A percentile compares a stretch with the other conserved stretches of the same genome.
Conservation (phyloP, 1,140 invertebrate species). For the Heterodera carotae region DNA sequence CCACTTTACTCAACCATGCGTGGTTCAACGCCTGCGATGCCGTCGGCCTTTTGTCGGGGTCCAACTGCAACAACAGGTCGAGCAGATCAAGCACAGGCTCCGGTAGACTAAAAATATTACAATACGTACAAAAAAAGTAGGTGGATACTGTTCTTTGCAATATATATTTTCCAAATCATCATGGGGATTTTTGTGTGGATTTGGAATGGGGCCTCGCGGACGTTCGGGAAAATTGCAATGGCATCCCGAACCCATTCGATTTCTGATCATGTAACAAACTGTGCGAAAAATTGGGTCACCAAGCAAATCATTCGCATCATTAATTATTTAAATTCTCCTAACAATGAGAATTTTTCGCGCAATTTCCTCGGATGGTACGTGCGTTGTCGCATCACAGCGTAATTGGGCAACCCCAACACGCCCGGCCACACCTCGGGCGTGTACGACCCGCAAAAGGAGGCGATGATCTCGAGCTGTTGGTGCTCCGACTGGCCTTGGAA, state of each 20-base stretch:
- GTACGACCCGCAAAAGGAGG: conserved; percentile 89
- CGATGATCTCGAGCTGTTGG: conserved; percentile 91
- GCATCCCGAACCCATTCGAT: too few relatives aligned
- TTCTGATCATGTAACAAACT: too few relatives aligned
- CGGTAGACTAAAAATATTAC: conserved; percentile 74
- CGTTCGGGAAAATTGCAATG: conserved; percentile 12
- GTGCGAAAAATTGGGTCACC: too few relatives aligned
- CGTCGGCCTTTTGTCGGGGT: conserved; percentile 88
- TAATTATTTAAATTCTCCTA: conserved; percentile 50
- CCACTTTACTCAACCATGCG: conserved; percentile 87
- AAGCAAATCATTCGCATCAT: too few relatives aligned
- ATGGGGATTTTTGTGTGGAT: too few relatives aligned
- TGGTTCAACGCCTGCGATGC: conserved; percentile 90
- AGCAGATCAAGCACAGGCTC: conserved; percentile 83
- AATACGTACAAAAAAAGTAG: too few relatives aligned
- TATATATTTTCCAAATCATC: too few relatives aligned
- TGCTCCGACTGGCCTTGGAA: conserved; percentile 93
- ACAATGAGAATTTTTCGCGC: conserved; percentile 82
- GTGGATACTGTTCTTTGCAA: too few relatives aligned
- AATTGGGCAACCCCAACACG: conserved; percentile 89
- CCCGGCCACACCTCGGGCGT: conserved; percentile 95
- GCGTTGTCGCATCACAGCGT: conserved; percentile 87
- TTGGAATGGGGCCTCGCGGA: too few relatives aligned
- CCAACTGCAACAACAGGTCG: conserved; percentile 93
- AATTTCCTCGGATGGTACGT: conserved; percentile 83